phyloP scores from a whole-genome alignment of 2,113 vertebrate species.

The Gnathonemus longibarbis region DNA sequence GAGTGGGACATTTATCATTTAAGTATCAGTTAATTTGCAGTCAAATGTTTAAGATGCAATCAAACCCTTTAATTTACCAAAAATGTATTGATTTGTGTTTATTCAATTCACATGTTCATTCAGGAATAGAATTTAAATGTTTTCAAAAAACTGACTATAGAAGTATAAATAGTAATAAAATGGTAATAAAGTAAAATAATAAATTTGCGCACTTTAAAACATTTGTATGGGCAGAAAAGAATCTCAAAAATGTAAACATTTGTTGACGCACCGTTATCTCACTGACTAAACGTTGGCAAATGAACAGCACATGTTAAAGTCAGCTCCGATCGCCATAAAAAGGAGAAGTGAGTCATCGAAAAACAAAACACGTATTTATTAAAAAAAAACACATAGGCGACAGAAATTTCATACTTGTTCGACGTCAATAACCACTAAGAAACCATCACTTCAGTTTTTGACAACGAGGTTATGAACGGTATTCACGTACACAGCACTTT shows the following conservation, averaged over 20 bases:
- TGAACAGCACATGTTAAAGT: not conserved
- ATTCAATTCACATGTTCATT: not conserved
- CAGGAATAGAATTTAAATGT: not conserved
- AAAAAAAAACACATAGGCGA: too few relatives aligned
- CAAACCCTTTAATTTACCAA: not conserved
- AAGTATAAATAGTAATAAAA: not conserved
- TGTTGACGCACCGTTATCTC: not conserved
- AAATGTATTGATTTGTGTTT: not conserved
- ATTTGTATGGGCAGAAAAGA: not conserved
- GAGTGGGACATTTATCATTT: not conserved
- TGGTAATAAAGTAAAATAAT: not conserved
- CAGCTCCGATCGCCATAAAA: not conserved
- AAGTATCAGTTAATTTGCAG: not conserved
- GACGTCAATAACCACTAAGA: not conserved
- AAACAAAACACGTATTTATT: not conserved
- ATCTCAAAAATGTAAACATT: constrained; percentile 15
- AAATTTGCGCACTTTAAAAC: not conserved
- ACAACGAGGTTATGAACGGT: not conserved
- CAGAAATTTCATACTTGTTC: not conserved
- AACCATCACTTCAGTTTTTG: not conserved
- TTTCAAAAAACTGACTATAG: not conserved
- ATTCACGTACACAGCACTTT: not conserved
- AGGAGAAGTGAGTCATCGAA: not conserved
- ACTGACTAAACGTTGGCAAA: not conserved
- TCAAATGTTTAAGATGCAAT: not conserved